Evolutionary conservation across 2,113 vertebrate genomes (phyloP).

Genomic region (Campylomormyrus numenius): DNA sequence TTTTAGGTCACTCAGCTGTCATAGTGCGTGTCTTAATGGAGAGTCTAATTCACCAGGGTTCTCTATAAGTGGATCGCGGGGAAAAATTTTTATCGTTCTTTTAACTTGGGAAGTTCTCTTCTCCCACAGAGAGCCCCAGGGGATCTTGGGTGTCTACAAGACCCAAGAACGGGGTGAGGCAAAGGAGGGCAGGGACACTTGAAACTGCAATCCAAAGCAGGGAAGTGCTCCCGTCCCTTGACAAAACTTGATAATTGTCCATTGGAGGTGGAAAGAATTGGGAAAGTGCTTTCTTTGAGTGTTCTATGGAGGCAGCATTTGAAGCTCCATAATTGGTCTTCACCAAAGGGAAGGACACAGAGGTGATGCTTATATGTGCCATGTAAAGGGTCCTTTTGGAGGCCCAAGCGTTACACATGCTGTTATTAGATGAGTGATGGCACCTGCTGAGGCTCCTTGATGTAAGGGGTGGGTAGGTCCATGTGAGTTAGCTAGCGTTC

Average conservation of each 20-base stretch:
- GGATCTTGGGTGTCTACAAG: constrained; percentile 14
- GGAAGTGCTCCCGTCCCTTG: background rate
- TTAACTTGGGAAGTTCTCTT: constrained; percentile 7
- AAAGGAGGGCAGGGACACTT: background rate
- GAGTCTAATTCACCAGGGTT: background rate
- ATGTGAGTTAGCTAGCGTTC: constrained; percentile 22
- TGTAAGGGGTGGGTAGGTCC: background rate
- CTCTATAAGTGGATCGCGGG: background rate
- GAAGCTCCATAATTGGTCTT: background rate
- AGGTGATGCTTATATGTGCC: background rate
- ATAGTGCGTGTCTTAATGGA: background rate
- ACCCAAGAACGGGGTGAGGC: background rate
- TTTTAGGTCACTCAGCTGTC: background rate
- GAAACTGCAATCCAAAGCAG: background rate
- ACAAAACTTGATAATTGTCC: background rate
- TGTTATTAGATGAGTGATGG: background rate
- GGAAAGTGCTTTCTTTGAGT: background rate
- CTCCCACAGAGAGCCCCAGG: constrained; percentile 10
- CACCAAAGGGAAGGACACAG: background rate
- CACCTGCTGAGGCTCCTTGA: background rate
- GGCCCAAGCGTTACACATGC: background rate
- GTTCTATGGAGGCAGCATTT: background rate
- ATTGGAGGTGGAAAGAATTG: background rate
- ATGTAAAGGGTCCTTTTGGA: background rate
- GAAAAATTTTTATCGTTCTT: background rate